phyloP scores from a whole-genome alignment of 2,797 vertebrate species.

The Masticophis lateralis region DNA sequence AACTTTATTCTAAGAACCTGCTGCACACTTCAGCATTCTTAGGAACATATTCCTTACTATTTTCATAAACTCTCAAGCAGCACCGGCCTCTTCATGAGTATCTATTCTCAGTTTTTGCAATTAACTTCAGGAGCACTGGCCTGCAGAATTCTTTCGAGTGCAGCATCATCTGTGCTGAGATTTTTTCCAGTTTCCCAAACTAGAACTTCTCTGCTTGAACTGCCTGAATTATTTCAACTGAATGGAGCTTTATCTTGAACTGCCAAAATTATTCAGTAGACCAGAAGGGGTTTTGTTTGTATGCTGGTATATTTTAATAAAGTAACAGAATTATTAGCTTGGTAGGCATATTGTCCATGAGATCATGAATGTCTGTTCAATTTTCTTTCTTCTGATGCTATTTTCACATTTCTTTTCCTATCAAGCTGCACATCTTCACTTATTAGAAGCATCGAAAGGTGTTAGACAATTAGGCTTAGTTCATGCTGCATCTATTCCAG shows the following conservation, averaged over 20 bases:
- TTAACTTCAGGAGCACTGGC: not conserved
- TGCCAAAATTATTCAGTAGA: not conserved
- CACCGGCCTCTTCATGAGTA: not conserved
- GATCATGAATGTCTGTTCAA: not conserved
- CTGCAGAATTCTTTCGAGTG: not conserved
- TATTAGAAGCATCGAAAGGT: not conserved
- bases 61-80: not conserved
- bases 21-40: not conserved
- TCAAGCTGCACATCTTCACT: not conserved
- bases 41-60: not conserved
- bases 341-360: not conserved
- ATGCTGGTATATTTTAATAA: not conserved
- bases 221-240: not conserved
- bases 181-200: not conserved
- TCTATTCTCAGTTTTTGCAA: not conserved
- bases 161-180: not conserved
- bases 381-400: not conserved
- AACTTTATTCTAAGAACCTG: not conserved
- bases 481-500: not conserved
- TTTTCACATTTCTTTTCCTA: not conserved
- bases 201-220: not conserved
- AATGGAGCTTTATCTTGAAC: not conserved
- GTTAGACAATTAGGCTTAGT: not conserved
- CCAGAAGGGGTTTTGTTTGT: not conserved
- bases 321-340: not conserved